Evolutionary conservation across 2,888 invertebrate species (phyloP).

Genomic region (Mycalesis mineus): DNA sequence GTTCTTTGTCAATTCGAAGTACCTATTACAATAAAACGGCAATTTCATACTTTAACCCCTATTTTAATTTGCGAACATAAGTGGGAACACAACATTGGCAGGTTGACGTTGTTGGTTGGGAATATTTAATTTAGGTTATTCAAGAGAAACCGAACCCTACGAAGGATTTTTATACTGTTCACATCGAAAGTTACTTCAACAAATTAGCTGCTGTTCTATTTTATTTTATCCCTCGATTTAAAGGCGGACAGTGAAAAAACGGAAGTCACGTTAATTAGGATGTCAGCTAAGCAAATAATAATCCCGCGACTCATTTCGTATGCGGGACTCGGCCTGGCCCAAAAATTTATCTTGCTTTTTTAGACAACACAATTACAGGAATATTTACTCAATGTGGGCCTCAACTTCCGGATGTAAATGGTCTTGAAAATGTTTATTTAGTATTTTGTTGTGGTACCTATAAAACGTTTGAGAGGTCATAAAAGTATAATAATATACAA

Average conservation of each 20-base stretch:
- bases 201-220: background rate
- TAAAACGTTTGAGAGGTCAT: background rate
- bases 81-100: too few relatives aligned
- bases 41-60: too few relatives aligned
- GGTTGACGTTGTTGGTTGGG: too few relatives aligned
- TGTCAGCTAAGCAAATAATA: slow-evolving; percentile 72
- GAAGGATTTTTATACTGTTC: too few relatives aligned
- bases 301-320: slow-evolving; percentile 68
- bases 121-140: too few relatives aligned
- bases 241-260: slow-evolving; percentile 52
- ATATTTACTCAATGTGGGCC: slow-evolving; percentile 62
- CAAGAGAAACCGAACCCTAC: too few relatives aligned
- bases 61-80: too few relatives aligned
- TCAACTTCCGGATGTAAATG: slow-evolving; percentile 44
- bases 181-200: background rate
- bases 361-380: slow-evolving; percentile 67
- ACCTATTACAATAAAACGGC: too few relatives aligned
- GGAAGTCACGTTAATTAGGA: slow-evolving; percentile 69
- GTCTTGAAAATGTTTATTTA: slow-evolving; percentile 42
- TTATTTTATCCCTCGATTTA: slow-evolving; percentile 13
- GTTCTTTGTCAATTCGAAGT: too few relatives aligned
- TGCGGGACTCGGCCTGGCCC: slow-evolving; percentile 56
- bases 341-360: slow-evolving; percentile 65
- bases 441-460: background rate
- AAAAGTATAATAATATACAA: too few relatives aligned